Conservation (phyloP, 2,797 vertebrate species). For the Epinephelus awoara region DNA sequence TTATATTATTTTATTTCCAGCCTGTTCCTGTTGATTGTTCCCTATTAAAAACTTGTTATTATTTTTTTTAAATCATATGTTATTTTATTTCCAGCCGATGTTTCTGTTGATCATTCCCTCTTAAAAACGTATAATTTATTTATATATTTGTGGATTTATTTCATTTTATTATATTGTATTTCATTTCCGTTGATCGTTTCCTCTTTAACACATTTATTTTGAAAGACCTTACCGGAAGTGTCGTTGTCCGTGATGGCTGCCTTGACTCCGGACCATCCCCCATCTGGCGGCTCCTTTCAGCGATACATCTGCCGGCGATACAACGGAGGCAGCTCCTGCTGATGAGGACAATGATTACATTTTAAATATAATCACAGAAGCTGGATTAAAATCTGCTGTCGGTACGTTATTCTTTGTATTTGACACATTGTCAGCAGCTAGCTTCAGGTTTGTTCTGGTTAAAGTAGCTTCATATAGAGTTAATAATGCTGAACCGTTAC, state of each 20-base stretch:
- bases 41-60: too few relatives aligned
- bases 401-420: constrained; percentile 70
- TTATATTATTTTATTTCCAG: too few relatives aligned
- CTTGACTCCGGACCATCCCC: constrained; percentile 74
- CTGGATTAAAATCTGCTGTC: constrained; percentile 38
- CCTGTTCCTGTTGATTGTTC: too few relatives aligned
- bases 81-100: too few relatives aligned
- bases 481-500: constrained; percentile 20
- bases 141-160: too few relatives aligned
- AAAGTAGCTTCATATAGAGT: constrained; percentile 2
- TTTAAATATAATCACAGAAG: constrained; percentile 31
- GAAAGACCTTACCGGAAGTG: constrained; percentile 55
- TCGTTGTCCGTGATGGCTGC: rapidly evolving
- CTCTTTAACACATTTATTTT: constrained; percentile 48
- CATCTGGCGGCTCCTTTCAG: constrained; percentile 64
- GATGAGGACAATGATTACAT: constrained; percentile 56
- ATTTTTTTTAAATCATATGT: too few relatives aligned
- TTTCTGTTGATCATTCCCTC: too few relatives aligned
- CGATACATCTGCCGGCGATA: constrained; percentile 19
- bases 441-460: neutral
- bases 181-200: neutral
- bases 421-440: neutral
- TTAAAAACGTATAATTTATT: too few relatives aligned
- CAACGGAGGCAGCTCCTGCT: constrained; percentile 38
- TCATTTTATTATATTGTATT: too few relatives aligned